phyloP scores from a whole-genome alignment of 2,797 vertebrate species.

The Falco concolor region DNA sequence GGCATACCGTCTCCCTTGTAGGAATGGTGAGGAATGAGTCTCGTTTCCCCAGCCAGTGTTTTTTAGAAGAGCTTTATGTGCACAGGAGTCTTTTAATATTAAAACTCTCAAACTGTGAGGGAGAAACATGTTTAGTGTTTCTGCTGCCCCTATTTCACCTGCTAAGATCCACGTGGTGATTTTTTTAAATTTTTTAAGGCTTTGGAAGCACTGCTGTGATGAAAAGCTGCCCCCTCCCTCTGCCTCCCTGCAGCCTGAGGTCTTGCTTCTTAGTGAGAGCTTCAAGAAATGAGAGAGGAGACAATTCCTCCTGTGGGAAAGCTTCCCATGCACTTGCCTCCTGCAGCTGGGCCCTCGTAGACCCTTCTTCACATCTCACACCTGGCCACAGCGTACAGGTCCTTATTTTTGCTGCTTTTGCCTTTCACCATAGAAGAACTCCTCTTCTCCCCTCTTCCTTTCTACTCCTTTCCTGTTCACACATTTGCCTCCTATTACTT shows the following conservation, averaged over 20 bases:
- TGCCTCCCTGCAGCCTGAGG: neutral
- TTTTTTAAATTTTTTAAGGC: neutral
- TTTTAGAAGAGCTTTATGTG: neutral
- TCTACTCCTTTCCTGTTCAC: neutral
- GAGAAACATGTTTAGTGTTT: neutral
- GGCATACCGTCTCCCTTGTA: neutral
- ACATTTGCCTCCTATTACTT: neutral
- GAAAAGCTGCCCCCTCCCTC: neutral
- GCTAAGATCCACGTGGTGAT: neutral
- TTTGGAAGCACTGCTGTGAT: neutral
- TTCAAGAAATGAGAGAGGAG: neutral
- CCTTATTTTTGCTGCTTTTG: neutral
- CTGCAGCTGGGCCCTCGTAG: neutral
- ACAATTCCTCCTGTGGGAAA: neutral
- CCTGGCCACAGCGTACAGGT: neutral
- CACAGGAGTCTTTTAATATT: neutral
- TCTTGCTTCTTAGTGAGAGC: neutral
- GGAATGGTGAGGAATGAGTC: neutral
- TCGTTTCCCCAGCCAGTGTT: neutral
- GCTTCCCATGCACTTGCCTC: neutral
- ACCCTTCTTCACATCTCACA: neutral
- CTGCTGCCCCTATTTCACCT: neutral
- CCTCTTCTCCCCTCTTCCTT: neutral
- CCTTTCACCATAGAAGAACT: neutral
- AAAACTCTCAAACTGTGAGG: neutral